Conservation (phyloP, 2,113 vertebrate species). For the Fulica atra region DNA sequence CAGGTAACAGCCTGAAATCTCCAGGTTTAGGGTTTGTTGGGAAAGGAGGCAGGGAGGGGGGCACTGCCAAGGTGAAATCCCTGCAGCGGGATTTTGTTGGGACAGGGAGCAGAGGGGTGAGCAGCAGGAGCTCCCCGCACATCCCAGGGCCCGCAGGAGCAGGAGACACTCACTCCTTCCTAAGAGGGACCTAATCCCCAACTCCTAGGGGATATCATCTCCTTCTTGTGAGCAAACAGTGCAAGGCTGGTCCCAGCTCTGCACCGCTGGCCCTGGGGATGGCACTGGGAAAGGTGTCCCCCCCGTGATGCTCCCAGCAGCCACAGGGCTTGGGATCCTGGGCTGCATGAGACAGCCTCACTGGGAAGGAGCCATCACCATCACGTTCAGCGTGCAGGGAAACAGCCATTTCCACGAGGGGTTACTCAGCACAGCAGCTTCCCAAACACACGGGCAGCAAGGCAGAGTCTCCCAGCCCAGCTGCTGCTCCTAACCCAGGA, state of each 20-base stretch:
- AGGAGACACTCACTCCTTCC: neutral
- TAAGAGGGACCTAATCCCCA: neutral
- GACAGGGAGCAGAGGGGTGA: neutral
- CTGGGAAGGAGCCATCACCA: no score
- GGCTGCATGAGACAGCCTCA: neutral
- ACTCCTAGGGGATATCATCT: neutral
- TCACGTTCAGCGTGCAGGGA: neutral
- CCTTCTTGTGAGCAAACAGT: neutral
- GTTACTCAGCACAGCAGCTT: neutral
- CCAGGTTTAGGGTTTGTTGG: neutral
- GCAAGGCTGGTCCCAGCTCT: neutral
- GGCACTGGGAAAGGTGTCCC: neutral
- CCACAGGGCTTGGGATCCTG: neutral
- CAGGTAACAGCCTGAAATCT: accelerated
- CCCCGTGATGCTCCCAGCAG: neutral
- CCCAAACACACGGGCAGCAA: neutral
- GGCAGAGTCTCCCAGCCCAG: neutral
- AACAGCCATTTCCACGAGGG: neutral
- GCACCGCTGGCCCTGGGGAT: neutral
- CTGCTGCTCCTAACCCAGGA: neutral
- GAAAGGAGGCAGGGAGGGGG: accelerated
- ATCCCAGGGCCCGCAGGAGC: neutral
- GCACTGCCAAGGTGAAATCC: accelerated
- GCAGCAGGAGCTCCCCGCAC: accelerated
- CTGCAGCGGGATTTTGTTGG: neutral